A percentile compares a stretch with the other conserved stretches of the same genome.
Evolutionary conservation across 1,140 invertebrate species (phyloP).

Genomic region (Drosophila littoralis): DNA sequence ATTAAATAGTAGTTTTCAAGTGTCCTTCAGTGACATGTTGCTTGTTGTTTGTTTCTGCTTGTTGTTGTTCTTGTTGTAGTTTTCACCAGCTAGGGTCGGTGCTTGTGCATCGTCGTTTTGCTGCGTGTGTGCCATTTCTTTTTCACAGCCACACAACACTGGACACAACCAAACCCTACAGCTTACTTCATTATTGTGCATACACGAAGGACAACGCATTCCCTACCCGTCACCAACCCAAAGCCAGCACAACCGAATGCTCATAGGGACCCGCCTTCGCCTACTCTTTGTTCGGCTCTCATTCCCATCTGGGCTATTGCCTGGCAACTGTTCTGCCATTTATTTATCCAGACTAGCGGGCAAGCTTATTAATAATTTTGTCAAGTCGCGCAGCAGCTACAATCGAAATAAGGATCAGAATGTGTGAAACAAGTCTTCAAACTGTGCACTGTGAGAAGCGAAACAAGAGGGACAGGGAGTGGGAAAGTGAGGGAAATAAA

Average conservation of each 20-base stretch:
- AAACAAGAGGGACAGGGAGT: not conserved
- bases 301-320: conserved; percentile 7
- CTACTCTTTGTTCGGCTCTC: conserved; percentile 2
- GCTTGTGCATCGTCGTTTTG: conserved; percentile 50
- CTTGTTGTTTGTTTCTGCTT: conserved; percentile 68
- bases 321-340: conserved; percentile 45
- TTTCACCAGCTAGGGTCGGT: conserved; percentile 55
- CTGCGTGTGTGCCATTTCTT: conserved; percentile 59
- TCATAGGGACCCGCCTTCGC: not conserved
- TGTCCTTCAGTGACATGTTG: conserved; percentile 83
- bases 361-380: conserved; percentile 76
- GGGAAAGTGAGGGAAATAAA: not conserved
- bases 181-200: conserved; percentile 76
- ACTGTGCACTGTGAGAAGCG: too few relatives aligned
- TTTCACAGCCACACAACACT: conserved; percentile 39
- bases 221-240: conserved; percentile 16
- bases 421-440: conserved; percentile 7
- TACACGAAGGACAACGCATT: conserved; percentile 54
- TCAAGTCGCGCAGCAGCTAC: conserved; percentile 48
- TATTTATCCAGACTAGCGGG: conserved; percentile 55
- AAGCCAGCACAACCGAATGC: not conserved
- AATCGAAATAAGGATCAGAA: conserved; percentile 15
- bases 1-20: conserved; percentile 84
- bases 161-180: conserved; percentile 50
- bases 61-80: conserved; percentile 9